A percentile compares a stretch with the other conserved stretches of the same genome.
Conservation (phyloP, 2,113 vertebrate species). For the Ahaetulla prasina region DNA sequence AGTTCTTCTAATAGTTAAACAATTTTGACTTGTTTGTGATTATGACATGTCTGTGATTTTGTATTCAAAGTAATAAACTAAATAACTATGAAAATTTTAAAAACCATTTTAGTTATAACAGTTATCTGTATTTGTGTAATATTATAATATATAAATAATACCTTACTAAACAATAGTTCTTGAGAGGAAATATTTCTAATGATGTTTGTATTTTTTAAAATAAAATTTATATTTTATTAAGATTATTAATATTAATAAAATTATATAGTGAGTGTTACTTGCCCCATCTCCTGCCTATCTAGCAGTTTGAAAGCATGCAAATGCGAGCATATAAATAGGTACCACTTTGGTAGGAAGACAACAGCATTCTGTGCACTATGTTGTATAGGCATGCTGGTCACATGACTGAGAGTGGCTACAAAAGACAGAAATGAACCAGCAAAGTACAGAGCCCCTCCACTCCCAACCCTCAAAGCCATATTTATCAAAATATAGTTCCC, state of each 20-base stretch:
- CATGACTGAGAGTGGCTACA: not conserved
- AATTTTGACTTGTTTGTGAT: not conserved
- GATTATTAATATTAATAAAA: not conserved
- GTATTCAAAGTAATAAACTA: not conserved
- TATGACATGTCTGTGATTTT: not conserved
- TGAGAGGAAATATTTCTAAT: not conserved
- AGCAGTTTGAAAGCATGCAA: not conserved
- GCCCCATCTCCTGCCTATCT: not conserved
- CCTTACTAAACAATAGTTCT: not conserved
- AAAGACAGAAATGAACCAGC: not conserved
- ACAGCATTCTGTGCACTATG: not conserved
- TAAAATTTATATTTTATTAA: not conserved
- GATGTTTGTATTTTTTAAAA: not conserved
- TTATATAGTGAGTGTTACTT: not conserved
- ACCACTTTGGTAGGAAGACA: not conserved
- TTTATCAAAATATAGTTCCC: not conserved
- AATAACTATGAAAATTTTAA: not conserved
- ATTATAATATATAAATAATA: not conserved
- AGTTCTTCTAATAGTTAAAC: not conserved
- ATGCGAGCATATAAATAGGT: not conserved
- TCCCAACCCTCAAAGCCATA: not conserved
- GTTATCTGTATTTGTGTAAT: not conserved
- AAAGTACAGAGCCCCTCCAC: not conserved
- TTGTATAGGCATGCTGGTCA: not conserved
- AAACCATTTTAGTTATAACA: not conserved